Evolutionary conservation across 2,888 invertebrate species (phyloP).

Genomic region (Resseliella maxima): DNA sequence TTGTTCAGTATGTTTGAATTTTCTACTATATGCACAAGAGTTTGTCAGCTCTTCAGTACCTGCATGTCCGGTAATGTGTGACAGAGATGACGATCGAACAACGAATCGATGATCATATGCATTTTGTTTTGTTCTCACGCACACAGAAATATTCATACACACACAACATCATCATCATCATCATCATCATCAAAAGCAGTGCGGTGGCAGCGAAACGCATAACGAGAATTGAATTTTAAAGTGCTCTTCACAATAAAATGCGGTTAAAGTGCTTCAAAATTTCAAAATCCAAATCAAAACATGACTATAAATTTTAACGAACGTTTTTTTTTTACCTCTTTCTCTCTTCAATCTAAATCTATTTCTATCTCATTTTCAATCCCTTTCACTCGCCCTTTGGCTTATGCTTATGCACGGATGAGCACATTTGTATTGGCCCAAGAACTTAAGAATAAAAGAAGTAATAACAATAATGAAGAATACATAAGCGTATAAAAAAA

Average conservation of each 20-base stretch:
- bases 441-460: constrained; percentile 25
- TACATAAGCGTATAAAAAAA: constrained; percentile 24
- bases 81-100: not conserved
- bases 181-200: not conserved
- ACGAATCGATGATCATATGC: not conserved
- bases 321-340: not conserved
- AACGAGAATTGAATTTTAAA: constrained; percentile 29
- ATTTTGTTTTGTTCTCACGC: constrained; percentile 20
- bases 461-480: constrained; percentile 45
- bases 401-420: too few species aligned
- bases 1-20: not conserved
- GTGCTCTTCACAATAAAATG: constrained; percentile 54
- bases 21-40: not conserved
- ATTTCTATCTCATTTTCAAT: not conserved
- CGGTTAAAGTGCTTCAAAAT: constrained; percentile 54
- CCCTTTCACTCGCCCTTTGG: too few species aligned
- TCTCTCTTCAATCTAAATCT: not conserved
- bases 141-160: not conserved
- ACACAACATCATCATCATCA: too few species aligned
- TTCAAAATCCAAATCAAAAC: constrained; percentile 42
- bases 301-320: constrained; percentile 54
- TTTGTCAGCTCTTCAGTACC: not conserved
- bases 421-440: not conserved
- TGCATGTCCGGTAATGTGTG: constrained; percentile 53
- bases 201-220: not conserved